Evolutionary conservation across 2,797 vertebrate genomes (phyloP).

Genomic region (Pyrocephalus nanus): DNA sequence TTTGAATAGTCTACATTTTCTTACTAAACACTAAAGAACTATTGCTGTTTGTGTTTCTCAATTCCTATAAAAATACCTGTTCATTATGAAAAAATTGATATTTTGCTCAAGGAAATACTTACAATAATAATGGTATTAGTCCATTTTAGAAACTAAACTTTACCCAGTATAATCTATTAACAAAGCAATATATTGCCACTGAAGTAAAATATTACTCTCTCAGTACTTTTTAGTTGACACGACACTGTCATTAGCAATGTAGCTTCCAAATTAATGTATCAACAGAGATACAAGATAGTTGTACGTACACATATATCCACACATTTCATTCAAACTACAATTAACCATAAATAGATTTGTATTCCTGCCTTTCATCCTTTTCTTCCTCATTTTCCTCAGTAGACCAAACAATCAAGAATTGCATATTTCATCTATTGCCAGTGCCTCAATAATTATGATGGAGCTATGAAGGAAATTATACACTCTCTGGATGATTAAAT

Average conservation of each 20-base stretch:
- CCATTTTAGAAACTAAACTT: not conserved
- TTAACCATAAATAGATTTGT: not conserved
- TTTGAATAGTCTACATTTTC: not conserved
- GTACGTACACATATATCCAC: not conserved
- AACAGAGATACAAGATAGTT: not conserved
- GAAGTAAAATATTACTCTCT: not conserved
- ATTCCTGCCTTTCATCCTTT: not conserved
- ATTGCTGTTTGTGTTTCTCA: not conserved
- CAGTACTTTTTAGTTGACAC: not conserved
- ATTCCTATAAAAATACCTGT: not conserved
- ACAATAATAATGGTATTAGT: not conserved
- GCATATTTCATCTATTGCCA: conserved; percentile 18
- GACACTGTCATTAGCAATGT: not conserved
- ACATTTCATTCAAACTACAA: not conserved
- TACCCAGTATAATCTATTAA: not conserved
- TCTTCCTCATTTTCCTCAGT: not conserved
- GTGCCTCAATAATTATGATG: conserved; percentile 41
- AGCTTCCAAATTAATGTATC: not conserved
- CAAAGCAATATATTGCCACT: not conserved
- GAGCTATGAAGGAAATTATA: conserved; percentile 40
- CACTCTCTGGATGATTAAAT: conserved; percentile 28
- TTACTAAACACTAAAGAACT: not conserved
- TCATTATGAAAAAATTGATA: not conserved
- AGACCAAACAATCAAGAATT: conserved; percentile 7
- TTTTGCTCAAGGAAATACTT: not conserved